phyloP scores from a whole-genome alignment of 2,797 vertebrate species.

The Nannoperca australis region DNA sequence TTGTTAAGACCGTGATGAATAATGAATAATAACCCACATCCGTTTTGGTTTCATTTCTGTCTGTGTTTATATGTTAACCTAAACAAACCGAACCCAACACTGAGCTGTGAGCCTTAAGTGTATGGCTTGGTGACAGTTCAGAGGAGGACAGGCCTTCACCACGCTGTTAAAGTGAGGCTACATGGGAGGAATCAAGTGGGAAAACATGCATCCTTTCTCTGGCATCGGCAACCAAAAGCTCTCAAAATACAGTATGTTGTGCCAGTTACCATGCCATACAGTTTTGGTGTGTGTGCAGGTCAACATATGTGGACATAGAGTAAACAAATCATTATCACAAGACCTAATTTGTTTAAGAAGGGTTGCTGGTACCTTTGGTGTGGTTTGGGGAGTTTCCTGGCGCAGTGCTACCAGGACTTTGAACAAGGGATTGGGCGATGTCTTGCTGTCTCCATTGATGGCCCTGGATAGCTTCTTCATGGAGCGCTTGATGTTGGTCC shows the following conservation, averaged over 20 bases:
- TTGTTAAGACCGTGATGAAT: not conserved
- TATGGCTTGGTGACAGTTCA: too few species aligned
- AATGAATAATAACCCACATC: not conserved
- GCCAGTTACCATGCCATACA: not conserved
- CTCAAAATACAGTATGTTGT: too few species aligned
- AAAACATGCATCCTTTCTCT: too few species aligned
- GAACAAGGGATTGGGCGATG: conserved; percentile 87
- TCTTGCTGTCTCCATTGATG: conserved; percentile 89
- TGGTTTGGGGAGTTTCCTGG: conserved; percentile 70
- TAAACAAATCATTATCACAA: not conserved
- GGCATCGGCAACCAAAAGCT: too few species aligned
- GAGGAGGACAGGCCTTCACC: too few species aligned
- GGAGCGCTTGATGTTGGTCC: conserved; percentile 87
- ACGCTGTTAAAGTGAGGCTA: too few species aligned
- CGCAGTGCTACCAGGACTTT: conserved; percentile 86
- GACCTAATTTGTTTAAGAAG: conserved; percentile 36
- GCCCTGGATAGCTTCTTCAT: conserved; percentile 89
- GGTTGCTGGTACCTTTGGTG: conserved; percentile 81
- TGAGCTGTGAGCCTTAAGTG: too few species aligned
- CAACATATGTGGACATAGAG: not conserved
- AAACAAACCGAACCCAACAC: too few species aligned
- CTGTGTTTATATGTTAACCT: too few species aligned
- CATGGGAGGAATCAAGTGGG: too few species aligned
- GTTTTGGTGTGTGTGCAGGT: not conserved
- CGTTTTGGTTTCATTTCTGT: not conserved